A percentile compares a stretch with the other conserved stretches of the same genome.
phyloP scores from a whole-genome alignment of 2,797 vertebrate genomes.

The Orestias chungarensis region DNA sequence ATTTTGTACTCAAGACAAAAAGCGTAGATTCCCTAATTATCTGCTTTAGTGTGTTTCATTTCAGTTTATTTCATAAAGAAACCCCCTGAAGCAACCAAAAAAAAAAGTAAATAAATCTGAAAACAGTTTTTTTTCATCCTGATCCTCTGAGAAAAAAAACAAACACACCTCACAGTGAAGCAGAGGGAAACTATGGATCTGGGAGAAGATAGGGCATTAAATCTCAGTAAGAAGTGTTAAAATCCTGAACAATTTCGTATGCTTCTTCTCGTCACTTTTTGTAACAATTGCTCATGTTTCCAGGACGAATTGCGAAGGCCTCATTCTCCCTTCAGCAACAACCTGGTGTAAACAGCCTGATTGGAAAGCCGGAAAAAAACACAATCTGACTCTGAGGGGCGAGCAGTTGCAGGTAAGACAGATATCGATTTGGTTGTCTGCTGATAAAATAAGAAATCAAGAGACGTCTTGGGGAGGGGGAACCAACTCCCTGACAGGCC shows the following conservation, averaged over 20 bases:
- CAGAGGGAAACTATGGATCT: constrained; percentile 51
- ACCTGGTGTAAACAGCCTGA: constrained; percentile 67
- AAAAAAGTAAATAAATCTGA: constrained; percentile 69
- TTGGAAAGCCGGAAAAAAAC: constrained; percentile 66
- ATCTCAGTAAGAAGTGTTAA: constrained; percentile 77
- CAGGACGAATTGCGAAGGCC: constrained; percentile 48
- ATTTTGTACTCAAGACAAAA: constrained; percentile 40
- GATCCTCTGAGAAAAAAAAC: constrained; percentile 68
- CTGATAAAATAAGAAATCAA: constrained; percentile 80
- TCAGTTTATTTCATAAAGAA: neutral
- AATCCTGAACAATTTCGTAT: constrained; percentile 72
- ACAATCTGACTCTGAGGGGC: constrained; percentile 30
- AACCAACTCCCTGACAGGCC: constrained; percentile 60
- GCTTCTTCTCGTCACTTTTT: neutral
- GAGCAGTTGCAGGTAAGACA: constrained; percentile 66
- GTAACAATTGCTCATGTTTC: constrained; percentile 18
- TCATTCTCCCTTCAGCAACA: constrained; percentile 66
- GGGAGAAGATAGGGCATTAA: constrained; percentile 75
- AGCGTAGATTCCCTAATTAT: constrained; percentile 58
- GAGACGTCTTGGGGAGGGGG: constrained; percentile 18
- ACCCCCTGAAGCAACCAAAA: constrained; percentile 57
- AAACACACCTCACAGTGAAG: constrained; percentile 45
- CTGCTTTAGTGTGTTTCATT: constrained; percentile 31
- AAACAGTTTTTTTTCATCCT: constrained; percentile 69
- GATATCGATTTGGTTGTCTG: constrained; percentile 77